phyloP scores from a whole-genome alignment of 2,113 vertebrate species.

The Thinocorus orbignyianus region DNA sequence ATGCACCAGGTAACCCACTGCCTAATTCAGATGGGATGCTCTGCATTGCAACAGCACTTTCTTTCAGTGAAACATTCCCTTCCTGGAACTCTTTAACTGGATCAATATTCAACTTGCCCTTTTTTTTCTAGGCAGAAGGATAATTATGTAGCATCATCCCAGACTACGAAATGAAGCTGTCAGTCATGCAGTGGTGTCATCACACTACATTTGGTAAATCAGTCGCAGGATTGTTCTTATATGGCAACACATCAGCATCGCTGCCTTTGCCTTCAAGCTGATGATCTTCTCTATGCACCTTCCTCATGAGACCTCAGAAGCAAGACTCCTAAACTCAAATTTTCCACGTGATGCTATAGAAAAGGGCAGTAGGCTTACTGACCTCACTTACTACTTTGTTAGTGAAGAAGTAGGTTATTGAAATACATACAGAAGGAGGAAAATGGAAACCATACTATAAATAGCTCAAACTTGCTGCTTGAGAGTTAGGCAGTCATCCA shows the following conservation, averaged over 20 bases:
- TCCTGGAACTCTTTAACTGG: not conserved
- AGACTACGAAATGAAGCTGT: not conserved
- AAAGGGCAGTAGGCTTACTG: not conserved
- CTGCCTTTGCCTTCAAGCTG: not conserved
- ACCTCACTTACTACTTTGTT: not conserved
- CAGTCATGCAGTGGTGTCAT: not conserved
- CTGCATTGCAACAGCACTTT: not conserved
- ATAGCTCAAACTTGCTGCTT: not conserved
- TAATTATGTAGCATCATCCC: not conserved
- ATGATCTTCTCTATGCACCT: not conserved
- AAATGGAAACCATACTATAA: not conserved
- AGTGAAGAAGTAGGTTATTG: conserved; percentile 14
- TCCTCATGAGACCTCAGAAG: not conserved
- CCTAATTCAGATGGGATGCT: not conserved
- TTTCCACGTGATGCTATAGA: not conserved
- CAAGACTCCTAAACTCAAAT: not conserved
- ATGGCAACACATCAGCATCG: not conserved
- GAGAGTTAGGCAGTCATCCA: not conserved
- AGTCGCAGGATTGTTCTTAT: not conserved
- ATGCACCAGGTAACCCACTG: not conserved
- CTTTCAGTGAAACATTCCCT: not conserved
- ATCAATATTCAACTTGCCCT: not conserved
- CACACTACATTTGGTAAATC: not conserved
- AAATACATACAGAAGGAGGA: not conserved
- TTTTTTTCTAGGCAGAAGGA: not conserved